Evolutionary conservation across 2,888 invertebrate genomes (phyloP).

Genomic region (Heteropelma amictum): DNA sequence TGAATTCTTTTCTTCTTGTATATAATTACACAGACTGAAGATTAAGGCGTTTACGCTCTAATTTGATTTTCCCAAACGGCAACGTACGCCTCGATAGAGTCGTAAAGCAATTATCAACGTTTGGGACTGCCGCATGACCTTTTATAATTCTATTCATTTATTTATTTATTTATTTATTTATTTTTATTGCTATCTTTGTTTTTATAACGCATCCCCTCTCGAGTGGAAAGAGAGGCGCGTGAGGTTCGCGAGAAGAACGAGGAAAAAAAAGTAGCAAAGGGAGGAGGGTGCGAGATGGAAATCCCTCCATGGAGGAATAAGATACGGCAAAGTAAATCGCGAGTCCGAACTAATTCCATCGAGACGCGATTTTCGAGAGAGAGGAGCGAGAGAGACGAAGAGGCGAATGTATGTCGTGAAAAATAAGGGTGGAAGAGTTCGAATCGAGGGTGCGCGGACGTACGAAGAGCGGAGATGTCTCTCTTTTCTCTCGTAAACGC

Average conservation of each 20-base stretch:
- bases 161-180: not conserved
- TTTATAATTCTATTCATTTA: too few relatives aligned
- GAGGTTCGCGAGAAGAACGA: not conserved
- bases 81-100: too few relatives aligned
- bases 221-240: conserved; percentile 5
- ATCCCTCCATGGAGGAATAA: conserved; percentile 54
- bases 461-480: conserved; percentile 27
- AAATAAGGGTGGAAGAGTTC: conserved; percentile 42
- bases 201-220: not conserved
- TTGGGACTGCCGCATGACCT: too few relatives aligned
- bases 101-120: too few relatives aligned
- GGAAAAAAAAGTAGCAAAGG: not conserved
- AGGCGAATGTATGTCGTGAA: conserved; percentile 27
- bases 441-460: conserved; percentile 46
- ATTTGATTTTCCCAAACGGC: too few relatives aligned
- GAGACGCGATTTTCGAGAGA: conserved; percentile 12
- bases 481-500: not conserved
- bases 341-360: conserved; percentile 68
- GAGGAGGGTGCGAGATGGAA: conserved; percentile 62
- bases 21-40: too few relatives aligned
- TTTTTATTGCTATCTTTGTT: not conserved
- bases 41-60: too few relatives aligned
- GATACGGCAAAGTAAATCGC: conserved; percentile 68
- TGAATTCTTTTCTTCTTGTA: too few relatives aligned
- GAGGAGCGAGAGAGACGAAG: conserved; percentile 27